Evolutionary conservation across 1,140 invertebrate genomes (phyloP), one percentile per base, ranked within the genome.

Genomic region (Macrotrachela quadricornifera): DNA sequence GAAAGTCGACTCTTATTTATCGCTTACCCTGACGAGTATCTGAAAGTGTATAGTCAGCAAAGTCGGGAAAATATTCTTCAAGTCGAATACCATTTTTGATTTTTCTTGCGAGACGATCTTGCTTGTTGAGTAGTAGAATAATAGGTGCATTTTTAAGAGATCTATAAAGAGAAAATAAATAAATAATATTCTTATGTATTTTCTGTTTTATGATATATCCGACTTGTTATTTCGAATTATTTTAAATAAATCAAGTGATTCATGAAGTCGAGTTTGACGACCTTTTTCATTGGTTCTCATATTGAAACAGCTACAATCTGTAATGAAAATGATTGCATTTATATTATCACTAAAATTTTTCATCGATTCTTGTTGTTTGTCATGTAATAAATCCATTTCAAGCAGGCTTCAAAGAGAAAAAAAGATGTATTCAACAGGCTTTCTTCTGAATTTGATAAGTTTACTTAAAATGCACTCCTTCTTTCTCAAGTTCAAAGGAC

Each of bases 401-500:
- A 99, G 96, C 90, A 97, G 97, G 69, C 88, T 94, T 71, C 15
- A 64, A 59, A 46, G 72, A 68, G 58, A 55, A 61, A n/a, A n/a
- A n/a, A n/a, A 61, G n/a, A 49, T 6, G 17, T 18, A 49, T 6
- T 18, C 16, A 40, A 13, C 37, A 30, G 18, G 15, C 36, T 38
- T 1, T 6, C 3, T 39, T 21, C 21, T 18, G 16, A 40, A 51
- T 41, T 36, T 21, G 13, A 18, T 38, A 17, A 14, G 86, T 88
- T 88, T 77, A 97, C 92, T 99, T 92, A 78, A 97, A 99, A 79
- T 96, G 94, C 69, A 99, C 97, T 78, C 96, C 94, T 69, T 97
- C 92, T 88, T 95, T 97, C 73, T 97, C 92, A 64, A 99, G 91
- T 77, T 88, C 82, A 78, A 96, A 96, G 69, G 81, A 82, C 63